These are phyloP conservation scores for Eulemur albifrons DNA, from an alignment of 2,797 vertebrate genomes.

Conservation along the genomic window DNA sequence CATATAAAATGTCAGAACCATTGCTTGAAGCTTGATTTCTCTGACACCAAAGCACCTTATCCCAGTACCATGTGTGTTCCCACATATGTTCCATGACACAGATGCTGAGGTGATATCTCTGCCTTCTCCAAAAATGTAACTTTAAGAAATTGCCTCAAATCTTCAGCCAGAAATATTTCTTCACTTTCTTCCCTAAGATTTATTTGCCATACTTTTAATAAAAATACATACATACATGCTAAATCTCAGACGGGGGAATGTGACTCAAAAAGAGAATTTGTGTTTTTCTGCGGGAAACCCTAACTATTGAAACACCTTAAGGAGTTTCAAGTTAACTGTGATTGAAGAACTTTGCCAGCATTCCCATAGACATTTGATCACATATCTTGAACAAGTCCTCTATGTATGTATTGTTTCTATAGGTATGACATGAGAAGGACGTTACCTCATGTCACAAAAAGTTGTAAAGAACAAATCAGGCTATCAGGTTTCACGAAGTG, in stretches of 20 bases:
- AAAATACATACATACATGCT: neutral
- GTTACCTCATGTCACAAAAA: neutral
- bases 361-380: neutral
- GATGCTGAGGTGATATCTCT: neutral
- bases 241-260: neutral
- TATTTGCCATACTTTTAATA: neutral
- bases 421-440: neutral
- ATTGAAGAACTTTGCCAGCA: neutral
- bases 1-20: neutral
- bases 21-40: neutral
- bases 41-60: neutral
- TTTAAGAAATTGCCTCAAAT: neutral
- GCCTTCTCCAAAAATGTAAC: neutral
- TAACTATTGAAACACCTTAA: neutral
- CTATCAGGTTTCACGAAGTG: neutral
- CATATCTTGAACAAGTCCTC: neutral
- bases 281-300: neutral
- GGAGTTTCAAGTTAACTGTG: neutral
- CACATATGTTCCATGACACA: neutral
- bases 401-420: neutral
- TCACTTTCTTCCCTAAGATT: neutral
- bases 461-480: neutral
- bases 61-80: neutral
- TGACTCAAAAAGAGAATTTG: neutral
- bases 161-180: neutral